Base-by-base conservation (phyloP, 2,888 invertebrate species). In the Teleiodes luculella region DNA sequence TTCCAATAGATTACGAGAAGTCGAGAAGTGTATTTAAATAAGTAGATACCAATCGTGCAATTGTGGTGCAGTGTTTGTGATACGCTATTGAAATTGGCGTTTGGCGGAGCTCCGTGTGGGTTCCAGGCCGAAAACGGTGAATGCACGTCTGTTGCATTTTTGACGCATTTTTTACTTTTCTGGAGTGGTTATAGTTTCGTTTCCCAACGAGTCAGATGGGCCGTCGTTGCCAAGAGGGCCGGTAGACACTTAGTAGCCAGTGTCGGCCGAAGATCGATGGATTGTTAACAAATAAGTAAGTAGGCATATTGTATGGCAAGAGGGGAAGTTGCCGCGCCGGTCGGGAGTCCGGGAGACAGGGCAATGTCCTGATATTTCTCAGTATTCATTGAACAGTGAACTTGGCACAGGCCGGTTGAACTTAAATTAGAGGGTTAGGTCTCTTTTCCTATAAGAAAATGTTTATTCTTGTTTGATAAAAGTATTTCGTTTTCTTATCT, bases 221-320 rank as follows among this genome's bases (percentile, higher is more conserved):
- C 53, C 53, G 36, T 52, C 50, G 57, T 47, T 20, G 39, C 46
- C 51, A 11, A 36, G 49, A 49, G 37, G 31, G 35, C 24, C 20
- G 24, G 24, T 6, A n/a, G 36, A 43, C 18, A 18, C 18, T 13
- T 3, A n/a, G 24, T 20, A 13, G n/a, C 20, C 14, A 13, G 16
- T 51, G 51, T 14, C 31, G 24, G 3, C 47, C 58, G 58, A 63
- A 62, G 62, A 61, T 74, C 75, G 63, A 86, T 86, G 86, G 83
- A 78, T 74, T 72, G 76, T 66, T 84, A 80, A 60, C 72, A 85
- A 85, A 83, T 78, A 71, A 67, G 55, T 58, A 58, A 31, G 49
- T 49, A 35, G 18, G 36, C 24, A 43, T 43, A n/a, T n/a, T n/a
- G 43, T 43, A 43, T 43, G 5, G 4, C 8, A 11, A 24, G 24